These are phyloP conservation scores for Pachyuromys duprasi DNA, from an alignment of 2,797 vertebrate species.

Conservation along the genomic window DNA sequence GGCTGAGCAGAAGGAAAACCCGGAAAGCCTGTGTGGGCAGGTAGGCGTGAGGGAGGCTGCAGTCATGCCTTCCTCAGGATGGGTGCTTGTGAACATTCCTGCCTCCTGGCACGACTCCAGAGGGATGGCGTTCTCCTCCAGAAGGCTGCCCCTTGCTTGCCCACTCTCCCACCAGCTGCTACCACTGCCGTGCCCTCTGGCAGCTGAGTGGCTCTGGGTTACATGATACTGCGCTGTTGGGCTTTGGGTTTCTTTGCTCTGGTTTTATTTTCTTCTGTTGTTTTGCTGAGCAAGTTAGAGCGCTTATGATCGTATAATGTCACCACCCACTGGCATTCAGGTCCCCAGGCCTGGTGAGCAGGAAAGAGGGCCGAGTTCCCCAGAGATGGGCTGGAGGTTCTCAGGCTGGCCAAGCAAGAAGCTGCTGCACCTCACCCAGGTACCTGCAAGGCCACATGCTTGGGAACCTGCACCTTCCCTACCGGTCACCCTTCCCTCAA, in stretches of 20 bases:
- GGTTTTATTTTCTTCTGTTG: constrained; percentile 2
- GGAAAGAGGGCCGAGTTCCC: neutral
- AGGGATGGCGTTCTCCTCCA: neutral
- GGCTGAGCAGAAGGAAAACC: neutral
- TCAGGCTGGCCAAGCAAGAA: neutral
- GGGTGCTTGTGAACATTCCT: neutral
- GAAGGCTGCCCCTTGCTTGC: neutral
- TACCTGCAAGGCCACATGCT: too few relatives aligned
- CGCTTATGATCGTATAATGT: neutral
- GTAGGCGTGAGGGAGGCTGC: neutral
- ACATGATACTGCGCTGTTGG: neutral
- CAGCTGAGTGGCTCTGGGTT: neutral
- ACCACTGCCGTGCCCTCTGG: fast-evolving
- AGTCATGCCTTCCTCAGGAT: neutral
- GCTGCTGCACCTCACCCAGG: neutral
- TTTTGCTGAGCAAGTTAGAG: constrained; percentile 6
- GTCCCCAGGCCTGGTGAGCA: neutral
- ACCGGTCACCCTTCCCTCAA: too few relatives aligned
- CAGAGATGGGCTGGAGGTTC: neutral
- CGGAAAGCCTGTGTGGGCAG: neutral
- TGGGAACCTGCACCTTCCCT: neutral
- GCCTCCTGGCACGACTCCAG: neutral
- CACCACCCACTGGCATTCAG: neutral
- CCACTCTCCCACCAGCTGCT: neutral
- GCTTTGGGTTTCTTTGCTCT: neutral